A percentile compares a stretch with the other conserved stretches of the same genome.
Conservation (phyloP, 2,797 vertebrate genomes). For the Karalla daura region DNA sequence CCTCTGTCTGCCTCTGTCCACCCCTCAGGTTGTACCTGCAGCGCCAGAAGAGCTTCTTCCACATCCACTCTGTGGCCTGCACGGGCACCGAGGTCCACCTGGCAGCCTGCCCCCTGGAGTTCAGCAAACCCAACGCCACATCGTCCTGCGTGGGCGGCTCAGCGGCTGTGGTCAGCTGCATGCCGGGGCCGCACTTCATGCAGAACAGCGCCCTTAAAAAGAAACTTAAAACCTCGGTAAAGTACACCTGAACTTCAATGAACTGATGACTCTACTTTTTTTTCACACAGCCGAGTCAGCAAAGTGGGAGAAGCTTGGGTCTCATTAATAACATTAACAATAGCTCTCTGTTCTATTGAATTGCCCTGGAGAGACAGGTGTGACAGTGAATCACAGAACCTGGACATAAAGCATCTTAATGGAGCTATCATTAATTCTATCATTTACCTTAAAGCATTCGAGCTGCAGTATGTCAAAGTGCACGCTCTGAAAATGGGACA, state of each 20-base stretch:
- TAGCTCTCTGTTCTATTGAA: too few relatives aligned
- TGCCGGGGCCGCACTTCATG: conserved; percentile 87
- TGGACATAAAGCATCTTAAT: too few relatives aligned
- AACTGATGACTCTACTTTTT: background rate
- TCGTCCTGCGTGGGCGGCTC: conserved; percentile 83
- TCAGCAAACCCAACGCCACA: conserved; percentile 87
- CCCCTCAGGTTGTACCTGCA: conserved; percentile 87
- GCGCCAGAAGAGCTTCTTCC: conserved; percentile 88
- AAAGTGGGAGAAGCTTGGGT: too few relatives aligned
- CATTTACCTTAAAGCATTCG: too few relatives aligned
- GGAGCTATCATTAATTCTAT: too few relatives aligned
- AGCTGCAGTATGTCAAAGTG: too few relatives aligned
- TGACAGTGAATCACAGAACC: too few relatives aligned
- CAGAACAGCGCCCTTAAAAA: conserved; percentile 82
- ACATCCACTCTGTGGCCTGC: conserved; percentile 91
- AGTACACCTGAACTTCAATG: background rate
- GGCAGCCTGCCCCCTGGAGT: conserved; percentile 91
- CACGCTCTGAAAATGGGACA: too few relatives aligned
- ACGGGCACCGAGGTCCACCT: conserved; percentile 91
- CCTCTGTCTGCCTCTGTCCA: background rate
- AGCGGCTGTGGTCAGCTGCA: conserved; percentile 91
- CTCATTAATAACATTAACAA: too few relatives aligned
- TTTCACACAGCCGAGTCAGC: background rate
- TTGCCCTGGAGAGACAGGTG: too few relatives aligned
- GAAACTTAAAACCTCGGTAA: conserved; percentile 85